Conservation (phyloP, 2,888 invertebrate genomes). For the Eueremaeus valkanovi region DNA sequence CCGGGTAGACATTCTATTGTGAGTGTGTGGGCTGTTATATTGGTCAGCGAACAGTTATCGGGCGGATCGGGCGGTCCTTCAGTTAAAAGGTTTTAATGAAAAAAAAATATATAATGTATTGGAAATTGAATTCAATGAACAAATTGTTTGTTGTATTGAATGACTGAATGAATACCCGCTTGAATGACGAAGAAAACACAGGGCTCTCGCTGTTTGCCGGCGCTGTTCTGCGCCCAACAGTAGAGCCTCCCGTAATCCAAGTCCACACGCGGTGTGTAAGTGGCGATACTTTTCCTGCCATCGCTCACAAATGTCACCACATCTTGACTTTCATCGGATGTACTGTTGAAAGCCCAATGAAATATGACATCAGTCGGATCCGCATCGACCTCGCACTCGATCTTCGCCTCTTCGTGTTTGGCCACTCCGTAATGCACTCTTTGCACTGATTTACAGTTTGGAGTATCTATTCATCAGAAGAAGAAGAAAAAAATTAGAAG, state of each 20-base stretch:
- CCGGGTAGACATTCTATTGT: constrained; percentile 47
- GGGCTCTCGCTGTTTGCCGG: constrained; percentile 46
- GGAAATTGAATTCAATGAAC: no score
- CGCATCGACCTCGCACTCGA: constrained; percentile 47
- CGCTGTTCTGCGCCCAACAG: constrained; percentile 47
- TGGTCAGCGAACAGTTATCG: constrained; percentile 46
- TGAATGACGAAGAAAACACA: constrained; percentile 47
- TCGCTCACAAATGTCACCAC: constrained; percentile 41
- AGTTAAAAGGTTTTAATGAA: not conserved
- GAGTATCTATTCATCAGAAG: constrained; percentile 46
- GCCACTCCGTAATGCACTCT: constrained; percentile 48
- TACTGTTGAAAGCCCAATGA: constrained; percentile 46
- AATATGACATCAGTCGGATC: constrained; percentile 47
- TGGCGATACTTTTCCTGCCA: constrained; percentile 45
- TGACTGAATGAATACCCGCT: constrained; percentile 43
- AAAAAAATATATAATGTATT: no score
- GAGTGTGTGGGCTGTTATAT: constrained; percentile 46
- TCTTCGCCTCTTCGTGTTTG: constrained; percentile 45
- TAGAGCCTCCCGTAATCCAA: constrained; percentile 46
- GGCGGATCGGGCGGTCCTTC: constrained; percentile 47
- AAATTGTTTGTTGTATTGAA: not conserved
- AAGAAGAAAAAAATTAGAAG: not conserved
- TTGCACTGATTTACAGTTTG: constrained; percentile 46
- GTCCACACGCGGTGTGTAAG: constrained; percentile 43
- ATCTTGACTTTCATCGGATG: not conserved